These are phyloP conservation scores for Agapornis canus DNA, from an alignment of 2,797 vertebrate species.

Conservation along the genomic window DNA sequence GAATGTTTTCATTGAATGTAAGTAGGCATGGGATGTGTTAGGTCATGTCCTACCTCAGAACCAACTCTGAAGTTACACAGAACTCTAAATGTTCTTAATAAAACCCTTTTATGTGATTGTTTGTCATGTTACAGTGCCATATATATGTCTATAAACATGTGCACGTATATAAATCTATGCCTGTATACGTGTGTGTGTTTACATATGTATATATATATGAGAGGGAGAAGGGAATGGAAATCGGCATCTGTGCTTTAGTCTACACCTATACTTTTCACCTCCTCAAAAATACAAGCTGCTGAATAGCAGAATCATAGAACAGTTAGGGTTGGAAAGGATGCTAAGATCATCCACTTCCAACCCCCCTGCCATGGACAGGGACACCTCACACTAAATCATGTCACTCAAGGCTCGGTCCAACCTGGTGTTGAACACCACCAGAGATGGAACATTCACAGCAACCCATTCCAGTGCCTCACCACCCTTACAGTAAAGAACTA, in stretches of 20 bases:
- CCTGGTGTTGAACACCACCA: too few species aligned
- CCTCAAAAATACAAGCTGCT: not conserved
- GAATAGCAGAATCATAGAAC: too few species aligned
- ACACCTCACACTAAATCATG: too few species aligned
- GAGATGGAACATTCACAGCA: too few species aligned
- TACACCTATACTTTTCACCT: not conserved
- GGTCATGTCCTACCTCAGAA: not conserved
- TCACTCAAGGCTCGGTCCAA: too few species aligned
- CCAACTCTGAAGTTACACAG: not conserved
- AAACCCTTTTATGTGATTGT: not conserved
- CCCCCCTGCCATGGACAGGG: too few species aligned
- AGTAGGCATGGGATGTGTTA: not conserved
- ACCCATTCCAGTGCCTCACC: too few species aligned
- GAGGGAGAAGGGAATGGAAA: not conserved
- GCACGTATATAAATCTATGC: not conserved
- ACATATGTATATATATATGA: accelerated
- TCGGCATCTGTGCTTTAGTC: not conserved
- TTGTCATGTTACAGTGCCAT: not conserved
- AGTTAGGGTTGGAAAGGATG: too few species aligned
- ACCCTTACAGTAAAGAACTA: too few species aligned
- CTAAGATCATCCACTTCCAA: too few species aligned
- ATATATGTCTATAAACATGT: not conserved
- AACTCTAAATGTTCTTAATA: not conserved
- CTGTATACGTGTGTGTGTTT: not conserved
- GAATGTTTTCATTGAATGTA: not conserved